Evolutionary conservation across 1,140 invertebrate genomes (phyloP), one percentile per base, ranked within the genome.

Genomic region (Bombus breviceps): DNA sequence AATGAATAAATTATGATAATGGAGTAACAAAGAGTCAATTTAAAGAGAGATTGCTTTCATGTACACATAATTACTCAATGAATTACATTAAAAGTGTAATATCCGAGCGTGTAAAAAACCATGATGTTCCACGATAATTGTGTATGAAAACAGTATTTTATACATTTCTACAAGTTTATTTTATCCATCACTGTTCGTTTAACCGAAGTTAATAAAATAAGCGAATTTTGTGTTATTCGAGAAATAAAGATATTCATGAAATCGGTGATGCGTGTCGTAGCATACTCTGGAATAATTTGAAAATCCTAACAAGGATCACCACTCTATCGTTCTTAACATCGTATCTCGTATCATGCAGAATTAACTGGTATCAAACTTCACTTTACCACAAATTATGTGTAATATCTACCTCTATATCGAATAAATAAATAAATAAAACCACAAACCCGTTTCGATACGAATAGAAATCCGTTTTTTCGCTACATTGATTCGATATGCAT

Each of bases 51-150:
- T 25, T 34, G 64, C 64, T 6, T 18, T 66, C 64, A 32, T 15
- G 34, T 22, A 34, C 32, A 34, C 18, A 18, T 68, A 68, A 69
- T 71, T 71, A 28, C 37, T 28, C 25, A 0, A 71, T 71, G 68
- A 71, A 71, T 71, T 71, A 71, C 10, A 39, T 71, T 71, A 71
- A 71, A 71, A 39, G 37, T 25, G 25, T 71, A 37, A 34, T 71
- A 71, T 71, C 9, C 22, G 39, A 12, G 37, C 25, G 37, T 71
- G 39, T 71, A 39, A 28, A 28, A 71, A 13, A 39, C 22, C 3
- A 69, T 37, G 13, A 39, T 8, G 4, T 28, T 1, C 18, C 5
- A 0, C 1, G 32, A 34, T 34, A 68, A 68, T 37, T 34, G 22
- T 18, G 18, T 68, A 37, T 2, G 9, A 22, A 22, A 12, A 25